phyloP scores from a whole-genome alignment of 2,113 vertebrate genomes.

The Garra rufa region DNA sequence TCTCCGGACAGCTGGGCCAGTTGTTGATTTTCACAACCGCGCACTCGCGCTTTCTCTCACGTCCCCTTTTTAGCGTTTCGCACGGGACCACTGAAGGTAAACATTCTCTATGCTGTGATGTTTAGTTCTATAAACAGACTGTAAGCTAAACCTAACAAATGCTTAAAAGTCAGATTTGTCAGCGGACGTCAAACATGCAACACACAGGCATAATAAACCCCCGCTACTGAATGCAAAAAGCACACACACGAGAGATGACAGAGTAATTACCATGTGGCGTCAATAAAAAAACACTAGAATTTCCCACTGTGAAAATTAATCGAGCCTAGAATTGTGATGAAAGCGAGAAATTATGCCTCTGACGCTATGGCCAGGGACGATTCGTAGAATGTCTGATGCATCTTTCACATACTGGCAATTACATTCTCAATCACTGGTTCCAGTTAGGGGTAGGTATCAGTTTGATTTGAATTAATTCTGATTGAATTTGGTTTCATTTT shows the following conservation, averaged over 20 bases:
- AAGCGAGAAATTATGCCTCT: neutral
- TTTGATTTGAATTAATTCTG: neutral
- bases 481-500: neutral
- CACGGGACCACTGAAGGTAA: neutral
- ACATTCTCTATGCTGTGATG: neutral
- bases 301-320: slow-evolving; percentile 20
- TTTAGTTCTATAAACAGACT: slow-evolving; percentile 32
- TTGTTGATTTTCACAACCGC: slow-evolving; percentile 48
- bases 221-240: slow-evolving; percentile 12
- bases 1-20: slow-evolving; percentile 56
- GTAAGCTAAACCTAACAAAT: slow-evolving; percentile 35
- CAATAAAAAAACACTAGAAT: slow-evolving; percentile 4
- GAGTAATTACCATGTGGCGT: neutral
- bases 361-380: neutral
- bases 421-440: neutral
- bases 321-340: neutral
- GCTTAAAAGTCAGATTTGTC: slow-evolving; percentile 22
- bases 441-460: neutral
- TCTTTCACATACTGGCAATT: neutral
- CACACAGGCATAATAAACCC: slow-evolving; percentile 31
- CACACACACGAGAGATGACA: neutral
- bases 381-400: neutral
- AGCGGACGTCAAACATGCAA: slow-evolving; percentile 2
- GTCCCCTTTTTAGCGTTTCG: neutral
- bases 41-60: neutral